Conservation (phyloP, 1,140 invertebrate genomes). For the Zaprionus taronus region DNA sequence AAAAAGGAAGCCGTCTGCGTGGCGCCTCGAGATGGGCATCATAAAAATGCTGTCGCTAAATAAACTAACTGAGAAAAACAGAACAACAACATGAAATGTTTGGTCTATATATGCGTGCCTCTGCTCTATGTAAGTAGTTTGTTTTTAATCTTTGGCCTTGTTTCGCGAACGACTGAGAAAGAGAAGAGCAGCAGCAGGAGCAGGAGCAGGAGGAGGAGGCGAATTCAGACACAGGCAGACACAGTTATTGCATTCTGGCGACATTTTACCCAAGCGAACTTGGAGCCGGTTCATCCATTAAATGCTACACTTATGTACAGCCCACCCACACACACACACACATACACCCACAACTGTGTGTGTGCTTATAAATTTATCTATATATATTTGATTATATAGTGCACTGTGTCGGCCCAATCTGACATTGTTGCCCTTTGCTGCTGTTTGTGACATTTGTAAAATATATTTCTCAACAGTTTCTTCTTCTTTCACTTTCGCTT, state of each 20-base stretch:
- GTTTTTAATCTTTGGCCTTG: slow-evolving; percentile 81
- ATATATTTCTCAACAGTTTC: slow-evolving; percentile 33
- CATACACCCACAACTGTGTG: slow-evolving; percentile 43
- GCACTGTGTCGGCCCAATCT: slow-evolving; percentile 51
- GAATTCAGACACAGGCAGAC: slow-evolving; percentile 48
- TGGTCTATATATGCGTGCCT: slow-evolving; percentile 12
- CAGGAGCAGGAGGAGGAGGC: too few relatives aligned
- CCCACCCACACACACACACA: not conserved
- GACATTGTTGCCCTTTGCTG: slow-evolving; percentile 44
- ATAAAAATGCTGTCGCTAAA: slow-evolving; percentile 71
- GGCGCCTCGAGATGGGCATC: slow-evolving; percentile 69
- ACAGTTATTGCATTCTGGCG: slow-evolving; percentile 81
- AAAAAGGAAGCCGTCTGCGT: slow-evolving; percentile 74
- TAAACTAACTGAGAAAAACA: slow-evolving; percentile 49
- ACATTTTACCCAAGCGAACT: slow-evolving; percentile 38
- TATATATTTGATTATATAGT: slow-evolving; percentile 47
- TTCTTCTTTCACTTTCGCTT: not conserved
- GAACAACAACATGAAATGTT: slow-evolving; percentile 32
- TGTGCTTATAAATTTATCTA: not conserved
- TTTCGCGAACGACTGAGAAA: slow-evolving; percentile 46
- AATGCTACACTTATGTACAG: slow-evolving; percentile 62
- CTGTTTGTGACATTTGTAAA: slow-evolving; percentile 76
- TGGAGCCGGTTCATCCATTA: slow-evolving; percentile 43
- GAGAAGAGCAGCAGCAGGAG: slow-evolving; percentile 20
- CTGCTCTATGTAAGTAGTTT: slow-evolving; percentile 54